Percentiles rank a stretch among this genome's conserved stretches.
Evolutionary conservation across 2,888 invertebrate genomes (phyloP).

Genomic region (Elegia similella): DNA sequence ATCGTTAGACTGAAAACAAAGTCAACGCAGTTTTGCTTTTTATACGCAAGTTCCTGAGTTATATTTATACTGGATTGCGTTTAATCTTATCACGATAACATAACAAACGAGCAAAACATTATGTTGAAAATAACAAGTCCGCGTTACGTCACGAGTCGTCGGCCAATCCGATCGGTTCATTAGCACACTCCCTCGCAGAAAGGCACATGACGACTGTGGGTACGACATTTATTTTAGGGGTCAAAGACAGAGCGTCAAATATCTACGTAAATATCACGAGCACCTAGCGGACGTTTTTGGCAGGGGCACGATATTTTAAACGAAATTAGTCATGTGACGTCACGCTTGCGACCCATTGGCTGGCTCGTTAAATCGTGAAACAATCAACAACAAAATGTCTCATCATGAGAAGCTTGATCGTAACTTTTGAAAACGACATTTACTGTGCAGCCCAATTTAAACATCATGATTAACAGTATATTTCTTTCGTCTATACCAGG

Average conservation of each 20-base stretch:
- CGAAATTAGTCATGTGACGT: background rate
- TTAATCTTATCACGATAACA: slow-evolving; percentile 61
- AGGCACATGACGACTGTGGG: slow-evolving; percentile 46
- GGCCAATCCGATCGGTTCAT: slow-evolving; percentile 52
- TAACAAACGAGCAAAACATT: slow-evolving; percentile 50
- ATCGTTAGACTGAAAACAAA: slow-evolving; percentile 40
- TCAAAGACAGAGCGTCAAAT: slow-evolving; percentile 53
- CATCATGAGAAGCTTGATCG: no score
- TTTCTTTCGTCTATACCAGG: no score
- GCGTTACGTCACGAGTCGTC: slow-evolving; percentile 54
- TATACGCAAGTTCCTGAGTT: slow-evolving; percentile 44
- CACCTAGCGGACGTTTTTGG: slow-evolving; percentile 23
- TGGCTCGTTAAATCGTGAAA: background rate
- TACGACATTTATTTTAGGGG: slow-evolving; percentile 36
- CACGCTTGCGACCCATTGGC: background rate
- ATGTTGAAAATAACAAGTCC: slow-evolving; percentile 57
- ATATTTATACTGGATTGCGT: slow-evolving; percentile 24
- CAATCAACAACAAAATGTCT: no score
- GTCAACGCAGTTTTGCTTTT: slow-evolving; percentile 39
- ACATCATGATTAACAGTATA: no score
- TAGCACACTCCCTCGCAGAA: slow-evolving; percentile 63
- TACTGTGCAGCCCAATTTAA: no score
- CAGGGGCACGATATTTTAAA: slow-evolving; percentile 7
- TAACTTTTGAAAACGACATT: no score
- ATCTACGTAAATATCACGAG: slow-evolving; percentile 26